Evolutionary conservation across 2,797 vertebrate species (phyloP).

Genomic region (Pseudopleuronectes americanus): DNA sequence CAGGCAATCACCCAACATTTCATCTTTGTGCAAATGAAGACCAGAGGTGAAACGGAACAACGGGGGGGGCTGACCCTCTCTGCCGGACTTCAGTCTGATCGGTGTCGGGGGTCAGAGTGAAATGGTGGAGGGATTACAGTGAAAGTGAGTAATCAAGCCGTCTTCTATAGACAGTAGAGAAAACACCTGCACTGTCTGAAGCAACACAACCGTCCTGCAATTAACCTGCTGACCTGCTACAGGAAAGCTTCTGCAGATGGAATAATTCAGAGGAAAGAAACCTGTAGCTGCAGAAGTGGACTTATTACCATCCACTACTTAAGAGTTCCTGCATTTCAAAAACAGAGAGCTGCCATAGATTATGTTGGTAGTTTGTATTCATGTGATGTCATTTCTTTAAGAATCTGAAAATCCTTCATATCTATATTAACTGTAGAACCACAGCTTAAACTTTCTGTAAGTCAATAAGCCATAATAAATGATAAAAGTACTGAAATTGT

Average conservation of each 20-base stretch:
- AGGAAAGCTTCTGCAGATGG: background rate
- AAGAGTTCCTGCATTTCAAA: no score
- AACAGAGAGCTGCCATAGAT: no score
- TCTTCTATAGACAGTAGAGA: background rate
- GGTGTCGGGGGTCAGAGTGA: constrained; percentile 20
- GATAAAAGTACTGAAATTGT: no score
- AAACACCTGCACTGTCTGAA: constrained; percentile 4
- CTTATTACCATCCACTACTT: background rate
- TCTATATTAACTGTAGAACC: no score
- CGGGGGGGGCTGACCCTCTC: background rate
- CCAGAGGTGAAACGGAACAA: background rate
- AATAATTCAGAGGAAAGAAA: no score
- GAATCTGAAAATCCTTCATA: no score
- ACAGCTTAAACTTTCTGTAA: no score
- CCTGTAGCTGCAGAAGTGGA: background rate
- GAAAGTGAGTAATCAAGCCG: constrained; percentile 1
- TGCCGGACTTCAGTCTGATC: constrained; percentile 5
- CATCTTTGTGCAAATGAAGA: background rate
- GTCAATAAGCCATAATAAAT: no score
- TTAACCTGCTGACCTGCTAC: background rate
- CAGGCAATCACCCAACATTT: no score
- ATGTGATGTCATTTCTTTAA: no score
- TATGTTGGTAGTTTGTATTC: no score
- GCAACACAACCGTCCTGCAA: background rate
- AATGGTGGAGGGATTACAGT: no score